These are phyloP conservation scores for Acanthosepion lycidas DNA, from an alignment of 2,888 invertebrate genomes.

Conservation along the genomic window DNA sequence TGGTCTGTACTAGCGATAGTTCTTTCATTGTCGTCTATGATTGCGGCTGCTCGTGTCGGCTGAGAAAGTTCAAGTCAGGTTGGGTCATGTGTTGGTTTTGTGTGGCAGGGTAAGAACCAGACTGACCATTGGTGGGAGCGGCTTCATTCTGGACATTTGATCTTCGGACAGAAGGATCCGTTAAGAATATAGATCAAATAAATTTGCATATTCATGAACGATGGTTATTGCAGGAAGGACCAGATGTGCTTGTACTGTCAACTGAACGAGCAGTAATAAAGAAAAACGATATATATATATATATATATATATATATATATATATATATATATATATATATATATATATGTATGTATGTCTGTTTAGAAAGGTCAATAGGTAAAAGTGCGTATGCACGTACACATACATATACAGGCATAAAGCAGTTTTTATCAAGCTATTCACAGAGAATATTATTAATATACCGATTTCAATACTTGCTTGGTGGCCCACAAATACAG, in stretches of 20 bases:
- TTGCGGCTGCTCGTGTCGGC: not conserved
- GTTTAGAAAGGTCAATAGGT: too few relatives aligned
- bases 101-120: not conserved
- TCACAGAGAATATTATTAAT: too few relatives aligned
- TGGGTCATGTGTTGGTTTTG: not conserved
- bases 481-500: too few relatives aligned
- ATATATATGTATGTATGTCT: too few relatives aligned
- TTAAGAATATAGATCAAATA: not conserved
- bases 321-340: too few relatives aligned
- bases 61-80: not conserved
- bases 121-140: not conserved
- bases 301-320: too few relatives aligned
- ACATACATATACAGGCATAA: too few relatives aligned
- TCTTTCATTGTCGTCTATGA: not conserved
- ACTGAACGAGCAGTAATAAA: not conserved
- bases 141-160: constrained; percentile 14
- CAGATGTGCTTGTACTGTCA: not conserved
- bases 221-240: not conserved
- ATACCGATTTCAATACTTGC: too few relatives aligned
- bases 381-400: too few relatives aligned
- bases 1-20: not conserved
- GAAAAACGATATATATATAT: not conserved
- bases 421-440: too few relatives aligned
- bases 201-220: not conserved
- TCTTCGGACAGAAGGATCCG: not conserved